A percentile compares a stretch with the other conserved stretches of the same genome.
Evolutionary conservation across 2,888 invertebrate species (phyloP).

Genomic region (Oligia strigilis): DNA sequence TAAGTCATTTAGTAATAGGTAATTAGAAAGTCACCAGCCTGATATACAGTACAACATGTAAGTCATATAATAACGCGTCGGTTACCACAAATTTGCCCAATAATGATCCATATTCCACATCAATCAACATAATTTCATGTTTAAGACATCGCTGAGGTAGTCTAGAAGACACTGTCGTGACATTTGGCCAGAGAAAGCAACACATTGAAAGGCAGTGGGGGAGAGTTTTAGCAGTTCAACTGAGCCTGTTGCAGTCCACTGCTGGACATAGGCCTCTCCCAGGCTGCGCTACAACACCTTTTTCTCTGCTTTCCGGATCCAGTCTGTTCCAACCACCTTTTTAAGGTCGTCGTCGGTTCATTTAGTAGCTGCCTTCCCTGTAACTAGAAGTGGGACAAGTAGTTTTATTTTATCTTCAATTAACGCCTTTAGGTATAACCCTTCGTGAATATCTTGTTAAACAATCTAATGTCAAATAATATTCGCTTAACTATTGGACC

Average conservation of each 20-base stretch:
- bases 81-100: background rate
- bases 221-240: no score
- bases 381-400: no score
- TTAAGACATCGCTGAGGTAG: background rate
- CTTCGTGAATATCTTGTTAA: background rate
- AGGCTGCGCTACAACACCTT: no score
- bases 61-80: background rate
- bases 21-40: background rate
- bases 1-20: background rate
- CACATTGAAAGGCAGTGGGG: background rate
- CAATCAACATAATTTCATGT: background rate
- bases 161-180: background rate
- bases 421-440: no score
- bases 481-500: slow-evolving; percentile 4
- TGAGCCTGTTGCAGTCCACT: no score
- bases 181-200: background rate
- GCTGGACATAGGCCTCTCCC: no score
- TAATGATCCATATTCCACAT: background rate
- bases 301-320: no score
- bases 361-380: no score
- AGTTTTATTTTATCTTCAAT: no score
- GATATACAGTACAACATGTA: background rate
- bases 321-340: no score
- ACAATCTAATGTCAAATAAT: background rate
- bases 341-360: no score